phyloP scores from a whole-genome alignment of 2,888 invertebrate species.

The Drosophila cyrtoloma region DNA sequence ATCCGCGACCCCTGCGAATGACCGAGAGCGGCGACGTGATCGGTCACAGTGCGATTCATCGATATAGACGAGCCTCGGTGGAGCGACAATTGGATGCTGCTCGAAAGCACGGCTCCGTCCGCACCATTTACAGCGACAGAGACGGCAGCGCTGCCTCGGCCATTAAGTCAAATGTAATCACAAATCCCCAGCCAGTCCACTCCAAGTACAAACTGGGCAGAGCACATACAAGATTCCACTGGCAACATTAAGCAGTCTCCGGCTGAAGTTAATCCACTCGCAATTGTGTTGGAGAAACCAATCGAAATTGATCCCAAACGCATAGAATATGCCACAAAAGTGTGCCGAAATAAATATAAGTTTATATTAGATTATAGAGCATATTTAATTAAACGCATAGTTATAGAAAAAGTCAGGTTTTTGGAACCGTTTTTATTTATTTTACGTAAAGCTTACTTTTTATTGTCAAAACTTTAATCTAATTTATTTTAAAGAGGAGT shows the following conservation, averaged over 20 bases:
- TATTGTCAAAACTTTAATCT: neutral
- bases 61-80: slow-evolving; percentile 27
- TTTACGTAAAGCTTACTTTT: too few species aligned
- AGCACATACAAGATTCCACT: neutral
- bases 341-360: neutral
- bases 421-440: too few species aligned
- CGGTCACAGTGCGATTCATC: neutral
- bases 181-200: neutral
- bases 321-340: neutral
- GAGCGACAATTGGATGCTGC: neutral
- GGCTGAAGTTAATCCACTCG: neutral
- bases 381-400: neutral
- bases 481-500: neutral
- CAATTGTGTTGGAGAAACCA: slow-evolving; percentile 25
- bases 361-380: neutral
- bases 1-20: slow-evolving; percentile 30
- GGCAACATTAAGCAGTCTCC: neutral
- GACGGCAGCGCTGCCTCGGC: neutral
- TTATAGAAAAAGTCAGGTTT: accelerated
- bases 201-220: neutral
- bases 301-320: neutral
- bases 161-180: neutral
- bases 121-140: neutral
- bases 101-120: neutral
- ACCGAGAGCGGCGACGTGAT: neutral